phyloP scores from a whole-genome alignment of 2,113 vertebrate genomes.

The Indri indri region DNA sequence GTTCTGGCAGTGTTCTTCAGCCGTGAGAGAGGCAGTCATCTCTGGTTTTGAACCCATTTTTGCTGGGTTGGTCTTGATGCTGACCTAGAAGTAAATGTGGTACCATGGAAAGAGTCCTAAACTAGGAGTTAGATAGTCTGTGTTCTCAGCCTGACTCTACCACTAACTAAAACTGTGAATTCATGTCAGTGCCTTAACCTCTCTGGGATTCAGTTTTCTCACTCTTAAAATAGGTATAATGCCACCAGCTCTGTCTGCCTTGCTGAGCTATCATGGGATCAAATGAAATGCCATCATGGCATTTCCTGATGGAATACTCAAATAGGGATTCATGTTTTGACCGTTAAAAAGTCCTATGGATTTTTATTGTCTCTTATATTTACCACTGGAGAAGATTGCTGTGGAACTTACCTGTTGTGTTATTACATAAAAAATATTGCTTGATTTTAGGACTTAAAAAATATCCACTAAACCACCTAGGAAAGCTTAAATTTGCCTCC shows the following conservation, averaged over 20 bases:
- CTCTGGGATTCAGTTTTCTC: background rate
- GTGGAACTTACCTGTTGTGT: background rate
- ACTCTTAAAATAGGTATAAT: background rate
- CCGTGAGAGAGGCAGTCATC: background rate
- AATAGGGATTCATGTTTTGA: background rate
- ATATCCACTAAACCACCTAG: background rate
- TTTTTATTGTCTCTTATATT: background rate
- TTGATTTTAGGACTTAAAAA: conserved; percentile 49
- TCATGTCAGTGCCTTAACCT: background rate
- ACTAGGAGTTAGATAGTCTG: background rate
- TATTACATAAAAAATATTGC: conserved; percentile 13
- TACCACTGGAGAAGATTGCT: background rate
- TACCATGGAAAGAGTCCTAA: background rate
- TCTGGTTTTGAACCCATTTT: background rate
- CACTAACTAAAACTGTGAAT: background rate
- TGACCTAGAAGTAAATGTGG: background rate
- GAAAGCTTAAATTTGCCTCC: conserved; percentile 37
- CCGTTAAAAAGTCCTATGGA: background rate
- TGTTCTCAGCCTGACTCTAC: background rate
- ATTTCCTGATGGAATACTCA: no score
- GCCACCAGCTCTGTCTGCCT: background rate
- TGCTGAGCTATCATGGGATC: background rate
- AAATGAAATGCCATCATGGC: background rate
- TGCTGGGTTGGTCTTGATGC: background rate
- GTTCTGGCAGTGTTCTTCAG: background rate